These are phyloP conservation scores for Phymorhynchus buccinoides DNA, from an alignment of 1,140 invertebrate species.

Conservation along the genomic window DNA sequence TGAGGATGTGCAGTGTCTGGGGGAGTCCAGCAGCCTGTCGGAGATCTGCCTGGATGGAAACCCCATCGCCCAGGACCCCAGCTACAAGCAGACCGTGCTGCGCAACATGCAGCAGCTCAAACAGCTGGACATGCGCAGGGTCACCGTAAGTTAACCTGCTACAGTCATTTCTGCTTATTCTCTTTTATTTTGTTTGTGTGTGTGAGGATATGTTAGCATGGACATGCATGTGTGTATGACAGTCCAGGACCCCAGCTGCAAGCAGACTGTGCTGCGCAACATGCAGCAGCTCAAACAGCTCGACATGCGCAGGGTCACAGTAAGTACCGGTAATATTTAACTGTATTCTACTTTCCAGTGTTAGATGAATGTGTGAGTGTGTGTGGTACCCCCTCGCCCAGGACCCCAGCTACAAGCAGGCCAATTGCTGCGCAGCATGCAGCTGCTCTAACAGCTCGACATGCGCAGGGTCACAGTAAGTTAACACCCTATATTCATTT, in stretches of 20 bases:
- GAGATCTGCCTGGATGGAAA: slow-evolving; percentile 91
- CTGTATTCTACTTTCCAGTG: too few species aligned
- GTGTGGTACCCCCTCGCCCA: slow-evolving; percentile 82
- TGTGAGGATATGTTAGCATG: too few species aligned
- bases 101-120: slow-evolving; percentile 69
- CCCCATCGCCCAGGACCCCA: slow-evolving; percentile 77
- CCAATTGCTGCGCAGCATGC: too few species aligned
- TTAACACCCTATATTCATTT: too few species aligned
- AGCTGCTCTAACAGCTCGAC: too few species aligned
- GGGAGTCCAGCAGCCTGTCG: slow-evolving; percentile 81
- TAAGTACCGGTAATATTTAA: too few species aligned
- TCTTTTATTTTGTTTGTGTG: too few species aligned
- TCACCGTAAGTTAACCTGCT: slow-evolving; percentile 61
- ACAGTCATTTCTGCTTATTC: too few species aligned
- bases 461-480: too few species aligned
- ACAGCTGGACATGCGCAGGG: slow-evolving; percentile 71
- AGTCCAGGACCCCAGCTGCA: slow-evolving; percentile 69
- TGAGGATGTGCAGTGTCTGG: slow-evolving; percentile 85
- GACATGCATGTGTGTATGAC: too few species aligned
- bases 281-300: slow-evolving; percentile 71
- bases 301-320: slow-evolving; percentile 71
- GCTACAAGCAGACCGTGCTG: slow-evolving; percentile 70
- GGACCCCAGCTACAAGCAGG: slow-evolving; percentile 71
- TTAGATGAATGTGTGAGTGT: too few species aligned
- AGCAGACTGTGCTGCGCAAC: slow-evolving; percentile 67